phyloP scores from a whole-genome alignment of 1,140 invertebrate species.

The Drosophila repletoides region DNA sequence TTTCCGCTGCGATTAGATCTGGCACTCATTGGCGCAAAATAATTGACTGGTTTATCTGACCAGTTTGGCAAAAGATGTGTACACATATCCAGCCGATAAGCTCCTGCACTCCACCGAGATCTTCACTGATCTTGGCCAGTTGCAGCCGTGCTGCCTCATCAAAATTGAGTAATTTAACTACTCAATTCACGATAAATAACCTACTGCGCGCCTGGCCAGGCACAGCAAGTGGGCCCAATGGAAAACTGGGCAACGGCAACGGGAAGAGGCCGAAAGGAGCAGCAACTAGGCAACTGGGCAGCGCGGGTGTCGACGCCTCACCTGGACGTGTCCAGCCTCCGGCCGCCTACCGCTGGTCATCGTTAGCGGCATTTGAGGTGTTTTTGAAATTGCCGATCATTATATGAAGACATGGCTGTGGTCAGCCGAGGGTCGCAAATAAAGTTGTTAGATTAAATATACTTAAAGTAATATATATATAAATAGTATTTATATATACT shows the following conservation, averaged over 20 bases:
- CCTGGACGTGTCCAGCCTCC: conserved; percentile 4
- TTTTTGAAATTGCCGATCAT: conserved; percentile 80
- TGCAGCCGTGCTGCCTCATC: conserved; percentile 34
- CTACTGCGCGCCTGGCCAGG: conserved; percentile 35
- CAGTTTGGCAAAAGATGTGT: conserved; percentile 42
- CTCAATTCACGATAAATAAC: conserved; percentile 79
- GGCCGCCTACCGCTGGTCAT: conserved; percentile 13
- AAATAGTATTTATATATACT: too few relatives aligned
- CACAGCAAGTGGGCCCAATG: conserved; percentile 33
- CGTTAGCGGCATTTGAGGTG: conserved; percentile 65
- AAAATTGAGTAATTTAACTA: conserved; percentile 81
- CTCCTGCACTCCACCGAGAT: conserved; percentile 18
- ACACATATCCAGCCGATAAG: conserved; percentile 50
- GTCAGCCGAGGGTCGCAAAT: conserved; percentile 44
- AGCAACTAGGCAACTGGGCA: conserved; percentile 16
- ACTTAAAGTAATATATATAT: too few relatives aligned
- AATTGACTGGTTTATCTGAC: conserved; percentile 51
- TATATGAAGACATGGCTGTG: conserved; percentile 55
- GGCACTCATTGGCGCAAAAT: conserved; percentile 20
- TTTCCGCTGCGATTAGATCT: conserved; percentile 51
- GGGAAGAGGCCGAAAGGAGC: too few relatives aligned
- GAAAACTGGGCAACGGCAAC: neutral
- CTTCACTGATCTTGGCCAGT: conserved; percentile 6
- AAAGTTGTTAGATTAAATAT: conserved; percentile 17
- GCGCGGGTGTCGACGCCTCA: conserved; percentile 55